Evolutionary conservation across 1,140 invertebrate species (phyloP).

Genomic region (Drosophila ambigua): DNA sequence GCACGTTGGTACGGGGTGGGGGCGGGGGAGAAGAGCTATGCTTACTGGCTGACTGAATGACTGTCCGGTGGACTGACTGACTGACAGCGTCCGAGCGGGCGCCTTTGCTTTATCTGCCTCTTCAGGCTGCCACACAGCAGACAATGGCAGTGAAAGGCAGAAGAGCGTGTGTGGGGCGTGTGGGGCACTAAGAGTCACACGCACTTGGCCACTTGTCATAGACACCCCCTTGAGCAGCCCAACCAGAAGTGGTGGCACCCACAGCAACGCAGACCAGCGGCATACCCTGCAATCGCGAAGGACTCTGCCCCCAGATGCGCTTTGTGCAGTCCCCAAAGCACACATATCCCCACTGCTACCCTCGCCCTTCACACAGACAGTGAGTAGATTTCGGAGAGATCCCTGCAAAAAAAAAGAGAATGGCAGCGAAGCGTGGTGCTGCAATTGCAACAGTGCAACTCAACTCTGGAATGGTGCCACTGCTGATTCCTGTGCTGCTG

Average conservation of each 20-base stretch:
- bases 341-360: constrained; percentile 1
- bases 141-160: background rate
- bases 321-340: too few relatives aligned
- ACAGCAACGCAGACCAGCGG: background rate
- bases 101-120: constrained; percentile 63
- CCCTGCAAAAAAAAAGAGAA: constrained; percentile 23
- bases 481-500: constrained; percentile 27
- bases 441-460: constrained; percentile 29
- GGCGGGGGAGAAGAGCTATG: background rate
- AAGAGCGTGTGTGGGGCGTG: background rate
- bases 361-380: constrained; percentile 4
- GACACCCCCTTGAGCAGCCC: constrained; percentile 39
- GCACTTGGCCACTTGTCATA: constrained; percentile 66
- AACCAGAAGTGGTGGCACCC: background rate
- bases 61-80: constrained; percentile 18
- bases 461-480: constrained; percentile 29
- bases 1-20: background rate
- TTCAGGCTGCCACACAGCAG: constrained; percentile 35
- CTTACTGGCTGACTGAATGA: constrained; percentile 19
- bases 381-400: constrained; percentile 23
- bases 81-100: constrained; percentile 58
- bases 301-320: too few relatives aligned
- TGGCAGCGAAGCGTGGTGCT: constrained; percentile 24
- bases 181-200: constrained; percentile 20
- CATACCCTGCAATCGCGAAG: background rate